Conservation (phyloP, 1,140 invertebrate genomes). For the Portunus trituberculatus region DNA sequence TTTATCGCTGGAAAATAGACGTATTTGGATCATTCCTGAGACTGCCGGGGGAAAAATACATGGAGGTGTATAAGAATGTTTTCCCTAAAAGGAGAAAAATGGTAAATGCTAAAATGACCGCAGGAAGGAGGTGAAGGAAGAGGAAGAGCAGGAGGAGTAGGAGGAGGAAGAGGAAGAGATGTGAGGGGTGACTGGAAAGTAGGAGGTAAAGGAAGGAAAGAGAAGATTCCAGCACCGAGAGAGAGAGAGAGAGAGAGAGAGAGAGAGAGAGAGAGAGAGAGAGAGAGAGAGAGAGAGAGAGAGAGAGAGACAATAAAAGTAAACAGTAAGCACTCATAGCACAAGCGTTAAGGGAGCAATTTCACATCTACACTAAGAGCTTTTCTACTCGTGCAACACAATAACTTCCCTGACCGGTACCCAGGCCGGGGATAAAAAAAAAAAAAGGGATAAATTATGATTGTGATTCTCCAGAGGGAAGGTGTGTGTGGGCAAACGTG, state of each 20-base stretch:
- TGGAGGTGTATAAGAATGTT: background rate
- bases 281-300: constrained; percentile 32
- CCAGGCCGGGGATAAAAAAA: background rate
- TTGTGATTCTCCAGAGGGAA: background rate
- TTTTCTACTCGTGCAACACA: no score
- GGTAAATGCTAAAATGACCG: no score
- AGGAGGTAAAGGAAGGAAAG: constrained; percentile 6
- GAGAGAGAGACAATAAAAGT: constrained; percentile 3
- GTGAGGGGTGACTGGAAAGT: background rate
- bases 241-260: constrained; percentile 34
- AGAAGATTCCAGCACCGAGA: background rate
- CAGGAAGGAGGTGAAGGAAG: no score
- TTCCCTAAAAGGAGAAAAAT: no score
- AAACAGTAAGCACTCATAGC: background rate
- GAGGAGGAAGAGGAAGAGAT: no score
- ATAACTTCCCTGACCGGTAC: no score
- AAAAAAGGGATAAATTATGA: background rate
- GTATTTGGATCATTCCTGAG: constrained; percentile 69
- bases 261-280: constrained; percentile 45
- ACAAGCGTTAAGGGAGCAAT: no score
- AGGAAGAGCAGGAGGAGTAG: no score
- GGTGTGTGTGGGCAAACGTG: background rate
- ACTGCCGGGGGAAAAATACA: background rate
- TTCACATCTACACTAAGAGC: no score
- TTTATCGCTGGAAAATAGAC: constrained; percentile 74